Percentiles rank a stretch among this genome's conserved stretches.
Conservation (phyloP, 1,140 invertebrate genomes). For the Diploscapter pachys region DNA sequence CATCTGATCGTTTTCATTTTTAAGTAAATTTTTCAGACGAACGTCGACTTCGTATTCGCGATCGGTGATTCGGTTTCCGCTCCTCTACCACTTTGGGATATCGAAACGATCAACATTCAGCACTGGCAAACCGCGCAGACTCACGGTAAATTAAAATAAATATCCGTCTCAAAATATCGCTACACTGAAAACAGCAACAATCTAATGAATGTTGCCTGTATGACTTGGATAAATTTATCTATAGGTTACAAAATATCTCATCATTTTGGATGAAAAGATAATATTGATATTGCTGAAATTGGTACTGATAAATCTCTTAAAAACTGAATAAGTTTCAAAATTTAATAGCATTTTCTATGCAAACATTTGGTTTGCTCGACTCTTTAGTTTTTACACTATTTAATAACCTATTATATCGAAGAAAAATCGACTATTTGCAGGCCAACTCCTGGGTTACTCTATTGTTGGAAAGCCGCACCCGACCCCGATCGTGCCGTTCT, state of each 20-base stretch:
- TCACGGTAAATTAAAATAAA: constrained; percentile 6
- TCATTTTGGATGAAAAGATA: not conserved
- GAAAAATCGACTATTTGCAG: not conserved
- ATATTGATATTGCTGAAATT: not conserved
- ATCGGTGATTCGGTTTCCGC: constrained; percentile 11
- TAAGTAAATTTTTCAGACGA: not conserved
- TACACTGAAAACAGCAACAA: no score
- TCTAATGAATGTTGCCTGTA: no score
- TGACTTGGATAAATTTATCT: no score
- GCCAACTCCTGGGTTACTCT: constrained; percentile 4
- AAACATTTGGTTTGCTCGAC: not conserved
- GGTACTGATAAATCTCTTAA: not conserved
- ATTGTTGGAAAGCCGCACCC: constrained; percentile 15
- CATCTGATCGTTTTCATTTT: not conserved
- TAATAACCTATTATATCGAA: no score
- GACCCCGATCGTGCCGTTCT: constrained; percentile 2
- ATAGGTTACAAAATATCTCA: no score
- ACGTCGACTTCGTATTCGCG: not conserved
- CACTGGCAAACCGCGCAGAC: constrained; percentile 10
- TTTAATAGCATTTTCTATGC: not conserved
- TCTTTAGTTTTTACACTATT: no score
- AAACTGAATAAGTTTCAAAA: not conserved
- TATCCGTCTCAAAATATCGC: not conserved
- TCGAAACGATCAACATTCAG: constrained; percentile 14
- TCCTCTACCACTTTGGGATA: constrained; percentile 13